Percentiles rank a stretch among this genome's conserved stretches.
Evolutionary conservation across 1,140 invertebrate species (phyloP).

Genomic region (Coptotermes formosanus): DNA sequence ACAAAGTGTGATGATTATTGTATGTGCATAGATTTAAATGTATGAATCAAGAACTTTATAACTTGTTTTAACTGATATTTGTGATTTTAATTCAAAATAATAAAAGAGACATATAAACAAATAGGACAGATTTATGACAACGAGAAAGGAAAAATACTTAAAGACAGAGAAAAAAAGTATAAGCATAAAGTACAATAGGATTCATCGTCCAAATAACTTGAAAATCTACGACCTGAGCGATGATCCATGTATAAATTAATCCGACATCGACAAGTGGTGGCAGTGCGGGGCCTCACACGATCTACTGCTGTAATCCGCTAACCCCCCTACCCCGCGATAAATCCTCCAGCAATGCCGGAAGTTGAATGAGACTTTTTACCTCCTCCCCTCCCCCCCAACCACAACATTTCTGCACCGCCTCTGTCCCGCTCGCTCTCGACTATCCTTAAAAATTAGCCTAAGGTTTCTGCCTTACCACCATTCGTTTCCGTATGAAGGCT

Average conservation of each 20-base stretch:
- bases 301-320: background rate
- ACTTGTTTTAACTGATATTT: too few species aligned
- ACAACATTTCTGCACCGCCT: background rate
- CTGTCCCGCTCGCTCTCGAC: background rate
- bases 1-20: too few species aligned
- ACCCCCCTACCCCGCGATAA: background rate
- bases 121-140: background rate
- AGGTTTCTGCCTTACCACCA: background rate
- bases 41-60: too few species aligned
- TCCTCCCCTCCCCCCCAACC: background rate
- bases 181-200: background rate
- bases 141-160: background rate
- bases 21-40: too few species aligned
- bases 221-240: background rate
- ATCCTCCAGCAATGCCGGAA: conserved; percentile 9
- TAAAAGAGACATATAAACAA: background rate
- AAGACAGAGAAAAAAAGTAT: too few species aligned
- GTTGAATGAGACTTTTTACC: background rate
- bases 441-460: background rate
- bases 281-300: background rate
- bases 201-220: background rate
- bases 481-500: background rate
- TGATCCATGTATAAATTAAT: background rate
- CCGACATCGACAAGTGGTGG: background rate
- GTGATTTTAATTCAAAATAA: too few species aligned